Conservation (phyloP, 2,113 vertebrate species). For the Cyprinodon brontotheroides region DNA sequence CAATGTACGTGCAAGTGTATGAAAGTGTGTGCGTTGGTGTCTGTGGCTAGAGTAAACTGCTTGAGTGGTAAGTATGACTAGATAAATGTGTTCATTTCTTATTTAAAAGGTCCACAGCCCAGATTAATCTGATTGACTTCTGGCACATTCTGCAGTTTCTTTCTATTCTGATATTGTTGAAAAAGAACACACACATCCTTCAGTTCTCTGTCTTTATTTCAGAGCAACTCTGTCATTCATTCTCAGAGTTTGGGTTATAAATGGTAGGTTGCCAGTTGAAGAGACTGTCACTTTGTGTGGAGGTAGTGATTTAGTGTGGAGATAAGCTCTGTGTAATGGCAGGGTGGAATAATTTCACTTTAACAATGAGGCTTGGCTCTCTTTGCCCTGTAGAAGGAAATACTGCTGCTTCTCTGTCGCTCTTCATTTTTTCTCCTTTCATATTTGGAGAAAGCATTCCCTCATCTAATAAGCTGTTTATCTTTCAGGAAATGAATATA, state of each 20-base stretch:
- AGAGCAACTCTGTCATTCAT: slow-evolving; percentile 72
- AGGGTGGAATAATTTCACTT: slow-evolving; percentile 89
- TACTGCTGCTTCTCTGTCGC: slow-evolving; percentile 27
- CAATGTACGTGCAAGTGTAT: too few species aligned
- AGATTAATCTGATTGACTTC: slow-evolving; percentile 49
- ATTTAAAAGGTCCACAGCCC: background rate
- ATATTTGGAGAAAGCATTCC: slow-evolving; percentile 6
- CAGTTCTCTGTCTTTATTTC: slow-evolving; percentile 15
- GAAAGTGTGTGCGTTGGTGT: too few species aligned
- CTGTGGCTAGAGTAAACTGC: too few species aligned
- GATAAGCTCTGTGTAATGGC: slow-evolving; percentile 91
- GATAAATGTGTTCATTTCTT: too few species aligned
- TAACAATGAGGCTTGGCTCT: slow-evolving; percentile 78
- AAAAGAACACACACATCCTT: slow-evolving; percentile 21
- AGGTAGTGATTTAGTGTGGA: slow-evolving; percentile 89
- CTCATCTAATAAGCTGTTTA: slow-evolving; percentile 9
- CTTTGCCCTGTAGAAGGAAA: slow-evolving; percentile 68
- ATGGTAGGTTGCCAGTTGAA: slow-evolving; percentile 83
- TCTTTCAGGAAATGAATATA: background rate
- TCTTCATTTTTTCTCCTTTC: slow-evolving; percentile 13
- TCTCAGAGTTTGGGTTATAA: slow-evolving; percentile 83
- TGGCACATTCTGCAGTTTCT: slow-evolving; percentile 35
- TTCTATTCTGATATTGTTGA: slow-evolving; percentile 49
- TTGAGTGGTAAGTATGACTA: too few species aligned
- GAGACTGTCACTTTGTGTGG: slow-evolving; percentile 79